These are phyloP conservation scores for Columbina picui DNA, from an alignment of 2,113 vertebrate species.

Conservation along the genomic window DNA sequence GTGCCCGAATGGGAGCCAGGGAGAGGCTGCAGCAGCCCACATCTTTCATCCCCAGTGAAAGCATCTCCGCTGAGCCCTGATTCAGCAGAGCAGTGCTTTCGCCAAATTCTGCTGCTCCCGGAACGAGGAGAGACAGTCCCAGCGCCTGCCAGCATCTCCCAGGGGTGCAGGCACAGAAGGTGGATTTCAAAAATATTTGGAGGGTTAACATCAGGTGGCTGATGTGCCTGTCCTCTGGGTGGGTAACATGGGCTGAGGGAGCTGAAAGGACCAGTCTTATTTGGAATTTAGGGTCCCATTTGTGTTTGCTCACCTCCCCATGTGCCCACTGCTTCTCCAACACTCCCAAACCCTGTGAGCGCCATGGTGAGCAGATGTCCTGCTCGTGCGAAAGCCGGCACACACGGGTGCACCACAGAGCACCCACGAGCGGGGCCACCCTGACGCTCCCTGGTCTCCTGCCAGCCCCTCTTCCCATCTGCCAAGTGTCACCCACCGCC, in stretches of 20 bases:
- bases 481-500: not conserved
- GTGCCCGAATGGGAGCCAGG: not conserved
- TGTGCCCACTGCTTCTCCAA: accelerated
- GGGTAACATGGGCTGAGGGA: not conserved
- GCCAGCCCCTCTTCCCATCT: not conserved
- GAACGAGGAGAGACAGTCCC: not conserved
- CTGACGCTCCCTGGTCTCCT: not conserved
- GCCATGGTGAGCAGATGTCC: accelerated
- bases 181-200: not conserved
- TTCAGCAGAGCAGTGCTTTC: not conserved
- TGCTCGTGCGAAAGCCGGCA: accelerated
- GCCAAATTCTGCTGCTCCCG: not conserved
- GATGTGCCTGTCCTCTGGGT: not conserved
- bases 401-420: accelerated
- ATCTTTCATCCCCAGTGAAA: not conserved
- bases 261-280: not conserved
- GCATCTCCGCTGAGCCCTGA: not conserved
- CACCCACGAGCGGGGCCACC: not conserved
- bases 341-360: not conserved
- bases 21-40: not conserved
- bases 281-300: not conserved
- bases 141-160: accelerated
- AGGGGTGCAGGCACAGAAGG: accelerated
- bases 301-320: accelerated
- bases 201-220: not conserved